Evolutionary conservation across 2,888 invertebrate genomes (phyloP), one percentile per base, ranked within the genome.

Genomic region (Eumerus sabulonum): DNA sequence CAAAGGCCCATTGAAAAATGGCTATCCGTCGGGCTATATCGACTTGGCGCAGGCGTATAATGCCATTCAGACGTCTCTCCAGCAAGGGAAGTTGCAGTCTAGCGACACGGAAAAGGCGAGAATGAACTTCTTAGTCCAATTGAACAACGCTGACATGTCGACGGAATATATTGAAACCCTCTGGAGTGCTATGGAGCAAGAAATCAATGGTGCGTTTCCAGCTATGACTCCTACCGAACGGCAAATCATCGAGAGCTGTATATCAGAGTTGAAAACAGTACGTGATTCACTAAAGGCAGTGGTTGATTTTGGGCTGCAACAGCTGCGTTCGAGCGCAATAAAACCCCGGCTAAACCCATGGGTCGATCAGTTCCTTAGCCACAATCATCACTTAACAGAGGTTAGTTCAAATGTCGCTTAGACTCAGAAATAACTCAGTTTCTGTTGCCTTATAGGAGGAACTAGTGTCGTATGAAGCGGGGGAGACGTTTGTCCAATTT

Each of bases 61-160:
- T 86, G 94, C 94, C 9, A 91, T 96, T 64, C 95, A 95, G 86
- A 92, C 92, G 1, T 93, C 94, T 16, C 91, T 95, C 81, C 95
- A 95, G 84, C 94, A 94, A 84, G 95, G 95, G 0, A 92, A 95
- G 84, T 87, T 95, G 18, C 95, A 95, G 87, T 92, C 94, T 45
- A 92, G 93, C 7, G 95, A 95, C 85, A 91, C 93, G 2, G 97
- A 97, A 87, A 93, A 94, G 76, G 93, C 94, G 18, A 90, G 94
- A 81, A 90, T 92, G 17, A 92, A 93, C 82, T 97, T 96, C 87
- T 90, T 97, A 87, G 96, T 96, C 1, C 88, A 89, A 54, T 88
- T 98, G 82, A 98, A 96, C 88, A 98, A 98, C 88, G 94, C 97
- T 9, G 98, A 98, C 86, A 92, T 94, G 50, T 96, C 98, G 83